Base-by-base conservation (phyloP, 2,888 invertebrate species). In the Sphaeridia pumilis region DNA sequence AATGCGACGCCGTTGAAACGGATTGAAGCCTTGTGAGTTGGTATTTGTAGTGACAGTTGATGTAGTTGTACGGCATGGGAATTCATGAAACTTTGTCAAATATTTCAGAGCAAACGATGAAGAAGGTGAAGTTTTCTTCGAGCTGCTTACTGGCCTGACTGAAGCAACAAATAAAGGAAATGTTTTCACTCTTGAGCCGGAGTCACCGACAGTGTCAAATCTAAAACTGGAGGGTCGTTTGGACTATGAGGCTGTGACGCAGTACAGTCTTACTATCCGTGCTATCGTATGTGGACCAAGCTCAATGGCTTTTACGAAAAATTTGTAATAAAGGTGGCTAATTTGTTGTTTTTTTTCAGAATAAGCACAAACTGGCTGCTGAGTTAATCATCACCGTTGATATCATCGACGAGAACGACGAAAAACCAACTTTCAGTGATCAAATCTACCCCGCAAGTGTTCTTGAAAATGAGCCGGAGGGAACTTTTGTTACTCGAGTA, bases 371-470 rank as follows among this genome's bases (percentile, higher is more conserved):
- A 66, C 71, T 89, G 68, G 84, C 83, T 2, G 82, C 85, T 2
- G 86, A 87, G 71, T 83, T 83, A 14, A 79, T 81, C 50, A 77
- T 89, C 47, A 80, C 80, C 65, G 82, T 93, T 28, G 79, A 81
- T 70, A 78, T 93, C 1, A 76, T 80, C 67, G 92, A 93, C 69
- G 88, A 88, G 0, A 93, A 93, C 67, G 93, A 93, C 69, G 89
- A 89, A 67, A 84, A 86, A 69, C 93, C 84, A 0, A 80, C 81
- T 63, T 90, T 93, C 67, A 83, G 84, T 43, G 87, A 87, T 70
- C 79, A 84, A 14, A 78, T 82, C 66, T 42, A 43, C n/a, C 80
- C 81, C 17, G 89, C 88, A 1, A 83, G 81, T 64, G 87, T 90
- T 3, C 72, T 86, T 56, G 90, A 90, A 73, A 88, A 92, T 67